Evolutionary conservation across 2,888 invertebrate species (phyloP).

Genomic region (Morpho achilles): DNA sequence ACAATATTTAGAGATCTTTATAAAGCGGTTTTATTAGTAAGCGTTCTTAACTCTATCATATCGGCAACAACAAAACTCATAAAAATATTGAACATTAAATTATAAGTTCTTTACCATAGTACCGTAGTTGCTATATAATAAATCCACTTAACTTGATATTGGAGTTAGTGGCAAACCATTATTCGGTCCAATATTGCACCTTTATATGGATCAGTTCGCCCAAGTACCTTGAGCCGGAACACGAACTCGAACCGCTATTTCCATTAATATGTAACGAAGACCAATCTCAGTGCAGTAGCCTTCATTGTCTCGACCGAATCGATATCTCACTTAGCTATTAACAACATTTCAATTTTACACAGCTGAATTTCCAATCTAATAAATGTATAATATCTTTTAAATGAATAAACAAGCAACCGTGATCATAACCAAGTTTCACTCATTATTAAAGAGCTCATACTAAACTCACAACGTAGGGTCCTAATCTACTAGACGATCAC

Average conservation of each 20-base stretch:
- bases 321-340: constrained; percentile 44
- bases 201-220: constrained; percentile 24
- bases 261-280: constrained; percentile 51
- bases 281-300: constrained; percentile 55
- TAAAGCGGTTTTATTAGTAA: too few species aligned
- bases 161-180: constrained; percentile 9
- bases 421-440: too few species aligned
- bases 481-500: too few species aligned
- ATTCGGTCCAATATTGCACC: constrained; percentile 16
- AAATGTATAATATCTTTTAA: neutral
- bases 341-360: constrained; percentile 20
- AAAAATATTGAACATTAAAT: too few species aligned
- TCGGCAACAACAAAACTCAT: too few species aligned
- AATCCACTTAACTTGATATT: neutral
- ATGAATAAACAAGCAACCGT: too few species aligned
- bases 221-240: constrained; percentile 24
- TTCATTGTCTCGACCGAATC: constrained; percentile 50
- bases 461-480: too few species aligned
- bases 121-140: too few species aligned
- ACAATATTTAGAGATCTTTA: too few species aligned
- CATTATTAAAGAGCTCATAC: too few species aligned
- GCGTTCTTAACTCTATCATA: too few species aligned
- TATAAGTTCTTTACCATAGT: too few species aligned
- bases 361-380: constrained; percentile 11
- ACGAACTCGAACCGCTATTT: constrained; percentile 36